Evolutionary conservation across 2,797 vertebrate species (phyloP).

Genomic region (Coranthus polyacanthus): DNA sequence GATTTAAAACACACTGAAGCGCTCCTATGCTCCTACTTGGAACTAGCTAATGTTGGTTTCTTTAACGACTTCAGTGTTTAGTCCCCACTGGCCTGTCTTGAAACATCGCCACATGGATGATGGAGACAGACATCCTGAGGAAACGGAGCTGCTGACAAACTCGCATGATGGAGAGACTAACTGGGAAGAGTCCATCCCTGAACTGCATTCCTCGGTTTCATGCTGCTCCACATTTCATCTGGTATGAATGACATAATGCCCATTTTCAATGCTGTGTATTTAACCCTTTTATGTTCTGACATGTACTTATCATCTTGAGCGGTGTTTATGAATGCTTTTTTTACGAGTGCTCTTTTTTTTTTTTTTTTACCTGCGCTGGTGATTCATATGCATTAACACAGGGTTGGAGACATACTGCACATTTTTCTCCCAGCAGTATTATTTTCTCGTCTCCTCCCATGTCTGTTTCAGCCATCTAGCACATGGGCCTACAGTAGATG

Average conservation of each 20-base stretch:
- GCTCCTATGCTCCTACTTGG: too few species aligned
- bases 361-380: slow-evolving; percentile 1
- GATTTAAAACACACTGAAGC: too few species aligned
- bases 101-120: slow-evolving; percentile 11
- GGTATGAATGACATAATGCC: slow-evolving; percentile 26
- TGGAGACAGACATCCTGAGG: slow-evolving; percentile 17
- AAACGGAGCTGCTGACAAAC: slow-evolving; percentile 57
- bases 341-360: background rate
- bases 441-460: slow-evolving; percentile 31
- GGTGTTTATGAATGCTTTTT: background rate
- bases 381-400: slow-evolving; percentile 36
- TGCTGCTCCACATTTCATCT: slow-evolving; percentile 46
- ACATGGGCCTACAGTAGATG: background rate
- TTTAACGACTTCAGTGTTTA: slow-evolving; percentile 5
- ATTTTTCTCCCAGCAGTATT: slow-evolving; percentile 30
- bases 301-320: background rate
- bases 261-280: slow-evolving; percentile 7
- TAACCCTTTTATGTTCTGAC: background rate
- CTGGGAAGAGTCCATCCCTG: slow-evolving; percentile 45
- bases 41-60: too few species aligned
- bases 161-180: slow-evolving; percentile 54
- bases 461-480: slow-evolving; percentile 12
- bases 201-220: slow-evolving; percentile 57
- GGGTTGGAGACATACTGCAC: slow-evolving; percentile 42
- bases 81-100: slow-evolving; percentile 7